Evolutionary conservation across 2,797 vertebrate species (phyloP).

Genomic region (Podargus strigoides): DNA sequence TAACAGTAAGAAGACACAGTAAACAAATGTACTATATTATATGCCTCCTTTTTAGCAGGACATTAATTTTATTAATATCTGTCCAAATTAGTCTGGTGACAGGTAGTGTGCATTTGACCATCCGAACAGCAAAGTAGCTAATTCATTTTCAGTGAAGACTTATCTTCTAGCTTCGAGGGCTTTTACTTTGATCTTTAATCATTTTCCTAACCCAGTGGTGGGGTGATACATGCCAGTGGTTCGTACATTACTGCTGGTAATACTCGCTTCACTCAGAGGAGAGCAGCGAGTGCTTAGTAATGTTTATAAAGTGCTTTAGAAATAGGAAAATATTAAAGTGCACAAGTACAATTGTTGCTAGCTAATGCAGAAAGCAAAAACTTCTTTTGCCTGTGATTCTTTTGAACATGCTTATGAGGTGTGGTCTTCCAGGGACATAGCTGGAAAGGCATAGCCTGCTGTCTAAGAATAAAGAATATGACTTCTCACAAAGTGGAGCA

Average conservation of each 20-base stretch:
- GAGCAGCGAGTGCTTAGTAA: neutral
- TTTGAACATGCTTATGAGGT: neutral
- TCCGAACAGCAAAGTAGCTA: neutral
- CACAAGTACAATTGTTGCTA: neutral
- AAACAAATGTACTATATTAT: constrained; percentile 44
- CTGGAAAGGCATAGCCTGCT: neutral
- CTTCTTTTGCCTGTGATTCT: neutral
- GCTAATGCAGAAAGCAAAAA: neutral
- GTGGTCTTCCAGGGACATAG: neutral
- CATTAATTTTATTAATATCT: constrained; percentile 24
- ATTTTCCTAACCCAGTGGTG: neutral
- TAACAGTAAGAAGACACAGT: constrained; percentile 35
- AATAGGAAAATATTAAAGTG: neutral
- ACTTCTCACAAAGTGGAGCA: neutral
- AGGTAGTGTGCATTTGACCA: neutral
- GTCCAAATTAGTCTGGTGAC: neutral
- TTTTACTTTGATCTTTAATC: neutral
- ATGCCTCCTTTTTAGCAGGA: neutral
- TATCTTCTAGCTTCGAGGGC: neutral
- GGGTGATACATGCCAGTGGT: neutral
- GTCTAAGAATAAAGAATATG: neutral
- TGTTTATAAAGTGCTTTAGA: neutral
- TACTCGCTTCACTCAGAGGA: neutral
- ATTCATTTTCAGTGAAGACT: neutral
- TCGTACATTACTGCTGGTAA: neutral